Conservation (phyloP, 1,140 invertebrate species). For the Riptortus pedestris region DNA sequence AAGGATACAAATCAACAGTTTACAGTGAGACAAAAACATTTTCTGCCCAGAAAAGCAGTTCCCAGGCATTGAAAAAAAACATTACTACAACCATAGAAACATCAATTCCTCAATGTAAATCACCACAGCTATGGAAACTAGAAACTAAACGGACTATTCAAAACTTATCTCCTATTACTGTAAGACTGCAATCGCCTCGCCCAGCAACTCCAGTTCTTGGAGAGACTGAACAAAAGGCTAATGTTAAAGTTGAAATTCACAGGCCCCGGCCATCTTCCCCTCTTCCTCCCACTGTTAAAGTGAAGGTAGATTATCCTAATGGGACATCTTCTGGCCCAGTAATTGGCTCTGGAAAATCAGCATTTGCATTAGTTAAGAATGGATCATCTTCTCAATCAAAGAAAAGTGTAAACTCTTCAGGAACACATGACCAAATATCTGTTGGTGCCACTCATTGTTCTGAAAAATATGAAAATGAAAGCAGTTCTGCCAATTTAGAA, state of each 20-base stretch:
- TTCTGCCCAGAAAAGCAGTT: slow-evolving; percentile 4
- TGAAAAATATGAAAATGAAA: too few relatives aligned
- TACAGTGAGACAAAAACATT: slow-evolving; percentile 5
- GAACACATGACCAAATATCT: too few relatives aligned
- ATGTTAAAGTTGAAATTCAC: slow-evolving; percentile 5
- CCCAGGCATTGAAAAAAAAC: neutral
- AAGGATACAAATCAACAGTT: neutral
- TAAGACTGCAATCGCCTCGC: slow-evolving; percentile 24
- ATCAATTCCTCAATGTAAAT: slow-evolving; percentile 33
- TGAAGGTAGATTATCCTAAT: neutral
- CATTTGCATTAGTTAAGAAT: slow-evolving; percentile 3
- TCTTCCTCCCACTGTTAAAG: slow-evolving; percentile 1
- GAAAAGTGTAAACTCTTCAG: neutral
- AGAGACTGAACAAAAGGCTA: slow-evolving; percentile 9
- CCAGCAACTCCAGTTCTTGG: slow-evolving; percentile 27
- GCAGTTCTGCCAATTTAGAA: too few relatives aligned
- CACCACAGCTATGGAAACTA: slow-evolving; percentile 20
- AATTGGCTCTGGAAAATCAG: slow-evolving; percentile 4
- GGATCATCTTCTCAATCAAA: neutral
- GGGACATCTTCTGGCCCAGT: neutral
- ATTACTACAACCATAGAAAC: neutral
- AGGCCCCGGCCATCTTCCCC: slow-evolving; percentile 1
- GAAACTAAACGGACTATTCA: slow-evolving; percentile 20
- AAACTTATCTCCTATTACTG: slow-evolving; percentile 26
- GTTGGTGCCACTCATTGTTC: too few relatives aligned